Conservation (phyloP, 92 coral and sea anemone species). For the Umimayanthus chanpuru region DNA sequence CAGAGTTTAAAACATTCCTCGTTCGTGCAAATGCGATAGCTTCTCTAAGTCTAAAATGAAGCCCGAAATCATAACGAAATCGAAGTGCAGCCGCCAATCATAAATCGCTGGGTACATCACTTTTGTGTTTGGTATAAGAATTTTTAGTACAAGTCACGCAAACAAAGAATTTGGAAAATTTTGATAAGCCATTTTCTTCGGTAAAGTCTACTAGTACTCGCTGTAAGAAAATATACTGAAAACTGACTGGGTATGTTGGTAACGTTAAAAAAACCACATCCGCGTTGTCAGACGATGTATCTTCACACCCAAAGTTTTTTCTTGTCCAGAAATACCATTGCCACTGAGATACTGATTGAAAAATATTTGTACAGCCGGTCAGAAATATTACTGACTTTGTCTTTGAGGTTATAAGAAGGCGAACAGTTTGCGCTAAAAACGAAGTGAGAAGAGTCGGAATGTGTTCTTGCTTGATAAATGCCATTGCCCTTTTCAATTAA, state of each 20-base stretch:
- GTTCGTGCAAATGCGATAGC: background rate
- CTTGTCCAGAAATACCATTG: background rate
- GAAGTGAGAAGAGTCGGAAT: background rate
- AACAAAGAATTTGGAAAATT: conserved; percentile 4
- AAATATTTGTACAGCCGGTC: no score
- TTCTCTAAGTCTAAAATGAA: background rate
- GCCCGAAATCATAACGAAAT: background rate
- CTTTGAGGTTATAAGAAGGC: no score
- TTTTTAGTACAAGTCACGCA: conserved; percentile 12
- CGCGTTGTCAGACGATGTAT: background rate
- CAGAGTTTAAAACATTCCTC: no score
- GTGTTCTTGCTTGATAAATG: background rate
- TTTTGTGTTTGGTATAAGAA: background rate
- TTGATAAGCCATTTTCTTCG: background rate
- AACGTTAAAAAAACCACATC: no score
- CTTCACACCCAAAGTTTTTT: background rate
- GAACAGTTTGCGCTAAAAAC: background rate
- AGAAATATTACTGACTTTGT: no score
- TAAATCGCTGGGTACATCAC: background rate
- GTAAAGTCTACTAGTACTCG: background rate
- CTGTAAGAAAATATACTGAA: background rate
- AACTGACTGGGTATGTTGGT: background rate
- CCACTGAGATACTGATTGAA: background rate
- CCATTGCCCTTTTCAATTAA: no score
- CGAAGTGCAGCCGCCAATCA: background rate